phyloP scores from a whole-genome alignment of 1,140 invertebrate species.

The Pomacea maculata region DNA sequence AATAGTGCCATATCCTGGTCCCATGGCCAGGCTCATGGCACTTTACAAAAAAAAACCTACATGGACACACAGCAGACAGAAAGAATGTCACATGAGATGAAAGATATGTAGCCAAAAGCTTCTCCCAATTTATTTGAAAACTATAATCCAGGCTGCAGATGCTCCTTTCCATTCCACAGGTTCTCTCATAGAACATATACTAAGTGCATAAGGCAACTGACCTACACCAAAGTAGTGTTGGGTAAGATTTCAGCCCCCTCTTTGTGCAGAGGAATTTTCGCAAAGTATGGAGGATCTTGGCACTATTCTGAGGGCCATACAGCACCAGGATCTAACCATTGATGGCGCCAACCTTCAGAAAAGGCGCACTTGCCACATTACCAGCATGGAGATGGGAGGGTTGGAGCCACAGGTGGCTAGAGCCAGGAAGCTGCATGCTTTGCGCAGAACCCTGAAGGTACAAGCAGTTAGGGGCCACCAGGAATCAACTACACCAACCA shows the following conservation, averaged over 20 bases:
- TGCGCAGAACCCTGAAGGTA: conserved; percentile 57
- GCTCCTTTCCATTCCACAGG: too few relatives aligned
- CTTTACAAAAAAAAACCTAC: too few relatives aligned
- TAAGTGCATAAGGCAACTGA: background rate
- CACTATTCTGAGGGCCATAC: conserved; percentile 41
- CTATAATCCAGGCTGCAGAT: too few relatives aligned
- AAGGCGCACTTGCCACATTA: conserved; percentile 43
- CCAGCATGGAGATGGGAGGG: conserved; percentile 14
- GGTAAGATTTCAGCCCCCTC: background rate
- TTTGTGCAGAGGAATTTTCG: background rate
- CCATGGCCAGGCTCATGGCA: too few relatives aligned
- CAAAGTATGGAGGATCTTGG: conserved; percentile 38
- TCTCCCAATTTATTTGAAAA: background rate
- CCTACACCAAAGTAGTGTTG: background rate
- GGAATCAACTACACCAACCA: background rate
- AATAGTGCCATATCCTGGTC: too few relatives aligned
- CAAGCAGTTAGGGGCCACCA: background rate
- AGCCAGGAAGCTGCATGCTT: conserved; percentile 45
- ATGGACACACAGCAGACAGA: too few relatives aligned
- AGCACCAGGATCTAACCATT: conserved; percentile 48
- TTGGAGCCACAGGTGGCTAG: conserved; percentile 34
- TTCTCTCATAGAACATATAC: background rate
- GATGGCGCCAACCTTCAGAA: conserved; percentile 51
- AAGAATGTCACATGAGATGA: background rate
- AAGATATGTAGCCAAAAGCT: background rate